Conservation (phyloP, 2,888 invertebrate species). For the Thalpophila matura region DNA sequence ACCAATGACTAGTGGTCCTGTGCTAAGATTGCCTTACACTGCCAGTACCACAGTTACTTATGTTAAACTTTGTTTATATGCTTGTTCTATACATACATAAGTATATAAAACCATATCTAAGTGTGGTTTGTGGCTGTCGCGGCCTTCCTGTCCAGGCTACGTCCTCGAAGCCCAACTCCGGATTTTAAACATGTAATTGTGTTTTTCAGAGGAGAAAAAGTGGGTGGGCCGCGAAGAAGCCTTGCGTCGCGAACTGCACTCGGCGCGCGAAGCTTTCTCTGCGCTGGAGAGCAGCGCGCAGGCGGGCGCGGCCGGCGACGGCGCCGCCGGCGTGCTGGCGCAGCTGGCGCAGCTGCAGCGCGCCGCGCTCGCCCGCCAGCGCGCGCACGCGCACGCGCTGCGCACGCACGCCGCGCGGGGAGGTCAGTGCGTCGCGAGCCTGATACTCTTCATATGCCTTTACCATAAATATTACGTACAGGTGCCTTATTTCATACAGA, state of each 20-base stretch:
- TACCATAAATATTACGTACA: too few species aligned
- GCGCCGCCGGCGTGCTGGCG: conserved; percentile 66
- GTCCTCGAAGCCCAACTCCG: too few species aligned
- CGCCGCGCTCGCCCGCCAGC: conserved; percentile 77
- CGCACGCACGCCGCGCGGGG: conserved; percentile 51
- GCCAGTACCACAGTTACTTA: too few species aligned
- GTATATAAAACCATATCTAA: too few species aligned
- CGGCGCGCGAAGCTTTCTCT: conserved; percentile 72
- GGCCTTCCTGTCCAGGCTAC: too few species aligned
- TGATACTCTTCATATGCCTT: too few species aligned
- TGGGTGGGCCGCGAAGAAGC: conserved; percentile 81
- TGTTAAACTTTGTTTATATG: too few species aligned
- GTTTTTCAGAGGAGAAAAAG: conserved; percentile 79
- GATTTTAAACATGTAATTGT: not conserved
- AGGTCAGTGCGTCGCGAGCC: conserved; percentile 58
- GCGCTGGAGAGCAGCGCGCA: conserved; percentile 51
- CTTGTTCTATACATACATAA: too few species aligned
- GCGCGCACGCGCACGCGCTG: conserved; percentile 66
- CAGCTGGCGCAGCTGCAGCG: conserved; percentile 80
- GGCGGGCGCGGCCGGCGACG: conserved; percentile 14
- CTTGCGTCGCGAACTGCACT: conserved; percentile 77
- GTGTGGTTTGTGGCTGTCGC: too few species aligned
- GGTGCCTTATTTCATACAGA: too few species aligned
- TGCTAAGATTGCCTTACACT: too few species aligned
- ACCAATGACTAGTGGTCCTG: too few species aligned